Conservation (phyloP, 1,140 invertebrate species). For the Drosophila grimshawi region DNA sequence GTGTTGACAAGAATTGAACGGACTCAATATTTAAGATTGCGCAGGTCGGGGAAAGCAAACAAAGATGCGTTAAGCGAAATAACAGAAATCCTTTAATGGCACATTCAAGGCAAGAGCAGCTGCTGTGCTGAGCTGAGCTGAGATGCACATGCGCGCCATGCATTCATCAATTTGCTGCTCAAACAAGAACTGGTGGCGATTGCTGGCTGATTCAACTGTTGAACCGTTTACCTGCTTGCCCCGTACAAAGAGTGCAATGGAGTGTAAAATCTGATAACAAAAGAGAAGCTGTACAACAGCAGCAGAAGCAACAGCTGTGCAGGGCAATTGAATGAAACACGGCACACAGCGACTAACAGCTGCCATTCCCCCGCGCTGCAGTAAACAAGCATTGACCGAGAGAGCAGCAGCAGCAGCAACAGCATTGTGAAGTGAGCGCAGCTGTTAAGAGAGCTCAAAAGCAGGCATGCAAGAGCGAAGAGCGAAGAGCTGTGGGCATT, state of each 20-base stretch:
- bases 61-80: slow-evolving; percentile 27
- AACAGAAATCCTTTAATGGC: slow-evolving; percentile 36
- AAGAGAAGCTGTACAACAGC: slow-evolving; percentile 44
- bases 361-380: slow-evolving; percentile 24
- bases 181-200: background rate
- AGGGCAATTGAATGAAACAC: slow-evolving; percentile 54
- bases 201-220: slow-evolving; percentile 42
- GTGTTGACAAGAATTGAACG: background rate
- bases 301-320: slow-evolving; percentile 61
- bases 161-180: slow-evolving; percentile 2
- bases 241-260: slow-evolving; percentile 39
- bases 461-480: slow-evolving; percentile 9
- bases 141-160: slow-evolving; percentile 57
- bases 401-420: background rate
- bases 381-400: slow-evolving; percentile 1
- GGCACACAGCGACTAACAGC: slow-evolving; percentile 17
- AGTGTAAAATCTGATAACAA: slow-evolving; percentile 72
- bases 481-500: slow-evolving; percentile 13
- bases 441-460: background rate
- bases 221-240: slow-evolving; percentile 57
- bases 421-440: background rate
- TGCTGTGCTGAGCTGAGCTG: slow-evolving; percentile 38
- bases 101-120: slow-evolving; percentile 17
- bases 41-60: slow-evolving; percentile 58
- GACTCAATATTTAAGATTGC: slow-evolving; percentile 44